Percentiles rank a stretch among this genome's conserved stretches.
Evolutionary conservation across 2,888 invertebrate species (phyloP).

Genomic region (Aporophyla nigra): DNA sequence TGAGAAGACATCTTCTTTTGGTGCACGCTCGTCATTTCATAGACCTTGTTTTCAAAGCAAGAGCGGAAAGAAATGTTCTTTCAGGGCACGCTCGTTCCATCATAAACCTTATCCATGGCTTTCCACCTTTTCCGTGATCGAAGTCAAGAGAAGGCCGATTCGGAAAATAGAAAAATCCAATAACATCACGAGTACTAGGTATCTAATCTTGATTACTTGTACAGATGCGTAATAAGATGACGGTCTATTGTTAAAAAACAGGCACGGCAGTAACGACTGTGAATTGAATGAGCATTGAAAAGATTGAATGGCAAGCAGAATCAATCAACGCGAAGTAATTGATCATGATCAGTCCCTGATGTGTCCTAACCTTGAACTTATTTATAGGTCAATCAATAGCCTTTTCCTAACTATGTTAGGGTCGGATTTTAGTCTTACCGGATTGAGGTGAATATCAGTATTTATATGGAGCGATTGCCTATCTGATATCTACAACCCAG

Average conservation of each 20-base stretch:
- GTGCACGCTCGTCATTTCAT: no score
- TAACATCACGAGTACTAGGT: background rate
- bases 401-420: background rate
- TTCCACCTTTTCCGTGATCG: no score
- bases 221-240: constrained; percentile 7
- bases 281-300: constrained; percentile 43
- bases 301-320: constrained; percentile 17
- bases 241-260: constrained; percentile 32
- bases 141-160: no score
- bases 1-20: no score
- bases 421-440: background rate
- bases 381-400: constrained; percentile 6
- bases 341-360: background rate
- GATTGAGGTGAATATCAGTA: background rate
- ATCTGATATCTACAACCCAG: background rate
- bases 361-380: constrained; percentile 23
- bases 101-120: no score
- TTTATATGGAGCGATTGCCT: background rate
- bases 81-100: no score
- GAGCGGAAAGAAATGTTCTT: no score
- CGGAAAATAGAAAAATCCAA: background rate
- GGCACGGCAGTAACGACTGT: constrained; percentile 23
- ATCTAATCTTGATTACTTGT: constrained; percentile 9
- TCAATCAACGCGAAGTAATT: constrained; percentile 26
- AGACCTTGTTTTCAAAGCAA: no score